Evolutionary conservation across 1,140 invertebrate genomes (phyloP).

Genomic region (Psilanteris sp.): DNA sequence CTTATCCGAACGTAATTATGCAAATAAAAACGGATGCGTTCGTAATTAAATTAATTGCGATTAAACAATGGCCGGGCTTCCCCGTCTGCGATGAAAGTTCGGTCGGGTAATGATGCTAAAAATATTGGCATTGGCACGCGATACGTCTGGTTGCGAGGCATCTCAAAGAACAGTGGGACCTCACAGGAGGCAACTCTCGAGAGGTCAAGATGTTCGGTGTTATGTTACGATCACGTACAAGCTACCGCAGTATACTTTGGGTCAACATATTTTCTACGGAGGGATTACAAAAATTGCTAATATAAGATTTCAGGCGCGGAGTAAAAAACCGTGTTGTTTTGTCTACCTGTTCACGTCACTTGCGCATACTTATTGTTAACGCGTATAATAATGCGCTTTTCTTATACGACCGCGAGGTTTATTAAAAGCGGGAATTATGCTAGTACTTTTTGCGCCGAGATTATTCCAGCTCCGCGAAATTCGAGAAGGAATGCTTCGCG

Average conservation of each 20-base stretch:
- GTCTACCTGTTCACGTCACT: too few relatives aligned
- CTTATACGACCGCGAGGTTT: too few relatives aligned
- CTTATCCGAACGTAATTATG: too few relatives aligned
- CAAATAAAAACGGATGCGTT: too few relatives aligned
- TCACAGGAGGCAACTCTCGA: constrained; percentile 30
- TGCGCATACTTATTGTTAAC: too few relatives aligned
- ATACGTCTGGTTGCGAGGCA: constrained; percentile 35
- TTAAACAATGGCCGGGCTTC: constrained; percentile 17
- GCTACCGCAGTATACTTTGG: constrained; percentile 13
- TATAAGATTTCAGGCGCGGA: constrained; percentile 9
- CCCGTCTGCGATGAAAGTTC: constrained; percentile 30
- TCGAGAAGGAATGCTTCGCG: too few relatives aligned
- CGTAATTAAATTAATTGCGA: constrained; percentile 27
- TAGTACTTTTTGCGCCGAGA: too few relatives aligned
- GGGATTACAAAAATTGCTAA: not conserved
- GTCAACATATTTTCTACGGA: constrained; percentile 10
- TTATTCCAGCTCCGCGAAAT: too few relatives aligned
- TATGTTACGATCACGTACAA: constrained; percentile 27
- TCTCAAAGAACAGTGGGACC: constrained; percentile 37
- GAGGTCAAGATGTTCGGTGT: constrained; percentile 39
- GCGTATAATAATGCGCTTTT: too few relatives aligned
- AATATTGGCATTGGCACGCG: constrained; percentile 47
- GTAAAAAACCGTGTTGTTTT: not conserved
- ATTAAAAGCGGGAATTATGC: too few relatives aligned
- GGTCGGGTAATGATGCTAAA: constrained; percentile 15